Evolutionary conservation across 2,888 invertebrate genomes (phyloP).

Genomic region (Petrophora chlorosata): DNA sequence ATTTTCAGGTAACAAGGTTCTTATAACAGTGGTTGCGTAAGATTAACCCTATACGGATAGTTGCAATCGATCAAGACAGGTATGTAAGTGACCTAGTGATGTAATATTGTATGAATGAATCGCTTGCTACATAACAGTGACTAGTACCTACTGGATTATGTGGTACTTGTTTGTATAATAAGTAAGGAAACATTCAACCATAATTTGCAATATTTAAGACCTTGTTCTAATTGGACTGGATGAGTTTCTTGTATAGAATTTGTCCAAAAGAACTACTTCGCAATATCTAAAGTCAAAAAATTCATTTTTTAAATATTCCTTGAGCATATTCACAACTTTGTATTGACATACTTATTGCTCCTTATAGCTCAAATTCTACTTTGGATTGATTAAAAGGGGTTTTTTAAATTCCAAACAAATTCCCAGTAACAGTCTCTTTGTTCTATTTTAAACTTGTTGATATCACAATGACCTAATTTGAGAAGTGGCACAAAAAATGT

Average conservation of each 20-base stretch:
- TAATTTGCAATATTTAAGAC: no score
- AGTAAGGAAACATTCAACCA: no score
- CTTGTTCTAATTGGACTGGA: no score
- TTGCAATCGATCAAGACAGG: constrained; percentile 13
- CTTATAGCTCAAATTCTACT: no score
- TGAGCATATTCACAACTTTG: no score
- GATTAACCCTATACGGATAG: constrained; percentile 9
- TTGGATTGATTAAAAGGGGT: no score
- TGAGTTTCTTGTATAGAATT: no score
- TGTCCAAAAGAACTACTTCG: no score
- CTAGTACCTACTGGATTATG: background rate
- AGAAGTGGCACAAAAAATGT: constrained; percentile 14
- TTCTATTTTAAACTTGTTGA: constrained; percentile 1
- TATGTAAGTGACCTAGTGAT: constrained; percentile 21
- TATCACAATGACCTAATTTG: constrained; percentile 8
- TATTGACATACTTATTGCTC: no score
- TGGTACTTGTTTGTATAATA: background rate
- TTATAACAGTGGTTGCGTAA: constrained; percentile 14
- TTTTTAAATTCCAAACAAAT: background rate
- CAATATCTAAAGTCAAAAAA: no score
- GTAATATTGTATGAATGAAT: constrained; percentile 26
- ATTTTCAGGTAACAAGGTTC: constrained; percentile 9
- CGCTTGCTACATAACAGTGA: constrained; percentile 16
- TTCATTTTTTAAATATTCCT: no score
- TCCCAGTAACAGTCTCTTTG: background rate